Percentiles rank a stretch among this genome's conserved stretches.
phyloP scores from a whole-genome alignment of 2,797 vertebrate species.

The Pseudomugil gertrudae region DNA sequence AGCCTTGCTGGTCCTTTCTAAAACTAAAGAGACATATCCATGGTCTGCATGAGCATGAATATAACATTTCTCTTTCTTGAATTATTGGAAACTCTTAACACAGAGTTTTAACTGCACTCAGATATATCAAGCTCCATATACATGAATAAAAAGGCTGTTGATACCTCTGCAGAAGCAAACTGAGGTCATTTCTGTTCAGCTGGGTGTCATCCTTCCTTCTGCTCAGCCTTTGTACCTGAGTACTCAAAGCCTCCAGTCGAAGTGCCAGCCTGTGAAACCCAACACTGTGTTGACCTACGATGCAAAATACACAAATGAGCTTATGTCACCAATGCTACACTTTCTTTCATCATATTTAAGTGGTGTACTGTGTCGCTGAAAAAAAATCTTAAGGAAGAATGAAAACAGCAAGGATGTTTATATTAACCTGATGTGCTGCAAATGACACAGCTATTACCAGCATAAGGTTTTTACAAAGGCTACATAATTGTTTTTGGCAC shows the following conservation, averaged over 20 bases:
- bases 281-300: conserved; percentile 54
- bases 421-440: background rate
- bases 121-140: background rate
- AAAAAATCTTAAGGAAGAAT: background rate
- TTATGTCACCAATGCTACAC: background rate
- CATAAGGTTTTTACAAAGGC: background rate
- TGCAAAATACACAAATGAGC: background rate
- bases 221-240: conserved; percentile 73
- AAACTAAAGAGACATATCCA: conserved; percentile 55
- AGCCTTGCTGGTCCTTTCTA: conserved; percentile 65
- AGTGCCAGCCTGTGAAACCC: conserved; percentile 63
- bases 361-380: background rate
- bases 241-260: conserved; percentile 71
- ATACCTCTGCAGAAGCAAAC: conserved; percentile 70
- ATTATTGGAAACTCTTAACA: too few species aligned
- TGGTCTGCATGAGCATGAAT: background rate
- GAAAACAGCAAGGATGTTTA: background rate
- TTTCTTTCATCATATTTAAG: background rate
- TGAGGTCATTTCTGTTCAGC: conserved; percentile 61
- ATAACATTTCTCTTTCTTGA: background rate
- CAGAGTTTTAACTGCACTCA: background rate
- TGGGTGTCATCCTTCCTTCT: conserved; percentile 50
- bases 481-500: background rate
- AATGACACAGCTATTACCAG: background rate
- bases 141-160: background rate